These are phyloP conservation scores for Balaeniceps rex DNA, from an alignment of 2,113 vertebrate species.

Conservation along the genomic window DNA sequence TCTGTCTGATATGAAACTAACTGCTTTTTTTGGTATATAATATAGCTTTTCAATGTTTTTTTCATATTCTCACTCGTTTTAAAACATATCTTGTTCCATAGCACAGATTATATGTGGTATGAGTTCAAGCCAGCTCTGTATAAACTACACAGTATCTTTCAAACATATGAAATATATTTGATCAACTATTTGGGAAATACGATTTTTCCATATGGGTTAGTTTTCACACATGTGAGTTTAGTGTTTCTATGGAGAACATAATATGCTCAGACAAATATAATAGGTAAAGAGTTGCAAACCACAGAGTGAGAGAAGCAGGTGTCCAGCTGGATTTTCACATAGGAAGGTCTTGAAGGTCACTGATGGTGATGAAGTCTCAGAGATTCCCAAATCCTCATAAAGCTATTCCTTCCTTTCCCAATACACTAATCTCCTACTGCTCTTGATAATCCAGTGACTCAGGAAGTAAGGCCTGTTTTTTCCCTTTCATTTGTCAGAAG, in stretches of 20 bases:
- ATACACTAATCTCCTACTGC: neutral
- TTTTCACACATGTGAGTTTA: constrained; percentile 49
- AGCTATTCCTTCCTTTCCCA: constrained; percentile 33
- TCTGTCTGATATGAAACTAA: constrained; percentile 5
- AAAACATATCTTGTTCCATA: constrained; percentile 37
- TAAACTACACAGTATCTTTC: constrained; percentile 29
- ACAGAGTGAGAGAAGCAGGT: constrained; percentile 37
- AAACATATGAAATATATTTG: constrained; percentile 51
- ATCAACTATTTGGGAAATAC: constrained; percentile 34
- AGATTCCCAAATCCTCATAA: constrained; percentile 29
- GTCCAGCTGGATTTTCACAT: constrained; percentile 44
- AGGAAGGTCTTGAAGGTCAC: constrained; percentile 9
- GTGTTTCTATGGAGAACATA: constrained; percentile 33
- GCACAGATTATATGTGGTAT: constrained; percentile 14
- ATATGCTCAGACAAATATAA: constrained; percentile 41
- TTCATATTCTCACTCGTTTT: neutral
- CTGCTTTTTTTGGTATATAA: neutral
- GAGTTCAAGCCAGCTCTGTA: constrained; percentile 8
- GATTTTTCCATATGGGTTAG: constrained; percentile 60
- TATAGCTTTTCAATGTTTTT: neutral
- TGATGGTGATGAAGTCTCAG: constrained; percentile 23
- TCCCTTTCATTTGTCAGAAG: neutral
- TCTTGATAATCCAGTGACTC: constrained; percentile 1
- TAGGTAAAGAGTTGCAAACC: constrained; percentile 53
- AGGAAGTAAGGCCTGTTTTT: neutral